phyloP scores from a whole-genome alignment of 2,113 vertebrate species.

The Trematocara nigrifrons region DNA sequence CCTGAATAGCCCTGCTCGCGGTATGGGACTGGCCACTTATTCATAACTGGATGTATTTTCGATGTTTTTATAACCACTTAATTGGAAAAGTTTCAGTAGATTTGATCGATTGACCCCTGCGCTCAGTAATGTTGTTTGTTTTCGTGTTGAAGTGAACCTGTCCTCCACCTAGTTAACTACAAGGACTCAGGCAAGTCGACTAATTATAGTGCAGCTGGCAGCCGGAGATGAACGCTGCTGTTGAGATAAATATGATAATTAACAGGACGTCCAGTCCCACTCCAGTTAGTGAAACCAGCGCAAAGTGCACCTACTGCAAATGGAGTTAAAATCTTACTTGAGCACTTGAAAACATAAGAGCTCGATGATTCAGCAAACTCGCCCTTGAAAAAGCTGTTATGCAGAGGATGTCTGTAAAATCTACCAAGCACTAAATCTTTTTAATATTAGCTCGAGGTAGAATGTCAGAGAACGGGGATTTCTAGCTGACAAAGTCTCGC shows the following conservation, averaged over 20 bases:
- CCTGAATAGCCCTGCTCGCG: conserved; percentile 43
- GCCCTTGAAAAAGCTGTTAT: conserved; percentile 9
- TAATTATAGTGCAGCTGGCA: conserved; percentile 38
- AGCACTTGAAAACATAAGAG: conserved; percentile 10
- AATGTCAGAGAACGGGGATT: neutral
- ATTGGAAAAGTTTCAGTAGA: neutral
- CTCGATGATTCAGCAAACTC: conserved; percentile 51
- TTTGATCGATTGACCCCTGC: neutral
- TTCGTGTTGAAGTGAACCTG: neutral
- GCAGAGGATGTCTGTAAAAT: conserved; percentile 1
- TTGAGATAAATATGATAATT: conserved; percentile 33
- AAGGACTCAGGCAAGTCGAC: conserved; percentile 9
- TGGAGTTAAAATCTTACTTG: neutral
- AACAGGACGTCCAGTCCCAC: neutral
- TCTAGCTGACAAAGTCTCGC: neutral
- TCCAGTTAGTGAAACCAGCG: neutral
- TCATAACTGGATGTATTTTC: neutral
- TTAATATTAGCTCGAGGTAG: conserved; percentile 11
- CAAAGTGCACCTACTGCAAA: neutral
- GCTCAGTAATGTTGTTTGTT: neutral
- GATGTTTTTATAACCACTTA: neutral
- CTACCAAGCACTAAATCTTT: conserved; percentile 7
- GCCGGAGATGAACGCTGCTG: neutral
- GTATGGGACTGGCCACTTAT: neutral
- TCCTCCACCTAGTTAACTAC: conserved; percentile 5